These are phyloP conservation scores for Sminthurides bifidus DNA, from an alignment of 1,140 invertebrate species.

Conservation along the genomic window DNA sequence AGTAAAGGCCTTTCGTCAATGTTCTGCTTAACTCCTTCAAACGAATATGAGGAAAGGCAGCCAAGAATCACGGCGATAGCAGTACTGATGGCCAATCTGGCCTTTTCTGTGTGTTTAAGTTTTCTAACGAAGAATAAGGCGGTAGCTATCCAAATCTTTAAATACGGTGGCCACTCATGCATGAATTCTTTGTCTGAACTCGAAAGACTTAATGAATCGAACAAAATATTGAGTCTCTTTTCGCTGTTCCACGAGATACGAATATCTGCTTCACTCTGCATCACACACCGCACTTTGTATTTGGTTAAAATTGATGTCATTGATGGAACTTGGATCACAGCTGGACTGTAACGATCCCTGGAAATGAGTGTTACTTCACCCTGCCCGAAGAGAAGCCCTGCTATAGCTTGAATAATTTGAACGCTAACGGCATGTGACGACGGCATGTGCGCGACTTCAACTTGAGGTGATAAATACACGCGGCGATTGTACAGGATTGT, in stretches of 20 bases:
- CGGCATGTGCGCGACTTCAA: constrained; percentile 9
- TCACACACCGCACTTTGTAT: neutral
- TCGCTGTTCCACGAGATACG: neutral
- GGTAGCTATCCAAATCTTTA: constrained; percentile 3
- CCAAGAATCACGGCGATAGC: neutral
- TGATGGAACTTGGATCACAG: neutral
- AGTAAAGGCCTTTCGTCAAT: too few species aligned
- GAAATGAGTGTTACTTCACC: constrained; percentile 3
- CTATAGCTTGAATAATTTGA: constrained; percentile 18
- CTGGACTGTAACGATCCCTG: neutral
- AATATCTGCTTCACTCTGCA: neutral
- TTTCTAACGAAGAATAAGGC: neutral
- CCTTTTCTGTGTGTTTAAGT: neutral
- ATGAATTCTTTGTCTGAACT: neutral
- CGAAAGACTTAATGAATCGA: neutral
- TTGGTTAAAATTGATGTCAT: neutral
- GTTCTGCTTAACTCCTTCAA: too few species aligned
- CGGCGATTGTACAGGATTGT: constrained; percentile 13
- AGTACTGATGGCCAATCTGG: neutral
- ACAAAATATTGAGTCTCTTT: neutral
- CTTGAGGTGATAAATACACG: constrained; percentile 15
- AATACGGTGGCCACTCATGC: constrained; percentile 1
- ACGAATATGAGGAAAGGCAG: neutral
- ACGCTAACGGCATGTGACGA: constrained; percentile 12
- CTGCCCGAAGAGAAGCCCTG: constrained; percentile 17